Evolutionary conservation across 2,888 invertebrate species (phyloP).

Genomic region (Scaptomyza reducta): DNA sequence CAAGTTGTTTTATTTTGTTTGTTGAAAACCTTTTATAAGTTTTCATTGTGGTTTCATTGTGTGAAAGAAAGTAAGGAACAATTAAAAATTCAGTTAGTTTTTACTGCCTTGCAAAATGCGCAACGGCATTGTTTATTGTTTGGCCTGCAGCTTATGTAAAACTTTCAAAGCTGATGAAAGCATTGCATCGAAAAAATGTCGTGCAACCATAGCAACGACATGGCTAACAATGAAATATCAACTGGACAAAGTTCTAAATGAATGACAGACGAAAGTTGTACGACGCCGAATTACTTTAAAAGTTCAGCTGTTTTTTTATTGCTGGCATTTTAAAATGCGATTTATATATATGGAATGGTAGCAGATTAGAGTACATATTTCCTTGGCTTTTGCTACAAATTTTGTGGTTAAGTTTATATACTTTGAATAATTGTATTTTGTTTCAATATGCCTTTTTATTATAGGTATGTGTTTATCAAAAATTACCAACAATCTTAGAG

Average conservation of each 20-base stretch:
- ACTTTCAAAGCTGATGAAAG: conserved; percentile 62
- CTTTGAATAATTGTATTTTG: too few relatives aligned
- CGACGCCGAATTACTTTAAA: conserved; percentile 41
- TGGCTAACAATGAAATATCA: conserved; percentile 39
- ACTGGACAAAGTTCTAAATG: conserved; percentile 13
- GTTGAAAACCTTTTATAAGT: conserved; percentile 26
- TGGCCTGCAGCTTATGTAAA: conserved; percentile 44
- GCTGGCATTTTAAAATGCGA: conserved; percentile 21
- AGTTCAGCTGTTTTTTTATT: conserved; percentile 48
- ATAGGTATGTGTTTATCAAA: too few relatives aligned
- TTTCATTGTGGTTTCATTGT: conserved; percentile 42
- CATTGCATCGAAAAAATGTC: conserved; percentile 32
- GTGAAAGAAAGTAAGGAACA: conserved; percentile 56
- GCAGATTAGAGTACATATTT: not conserved
- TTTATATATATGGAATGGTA: conserved; percentile 5
- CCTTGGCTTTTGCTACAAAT: not conserved
- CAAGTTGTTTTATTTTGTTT: conserved; percentile 10
- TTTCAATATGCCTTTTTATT: too few relatives aligned
- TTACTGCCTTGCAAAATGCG: conserved; percentile 36
- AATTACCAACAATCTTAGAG: too few relatives aligned
- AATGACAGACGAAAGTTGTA: conserved; percentile 14
- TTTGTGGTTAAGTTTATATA: not conserved
- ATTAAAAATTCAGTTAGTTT: conserved; percentile 75
- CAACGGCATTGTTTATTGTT: conserved; percentile 65
- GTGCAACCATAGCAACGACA: conserved; percentile 24